Conservation (phyloP, 2,113 vertebrate species). For the Columbina picui region DNA sequence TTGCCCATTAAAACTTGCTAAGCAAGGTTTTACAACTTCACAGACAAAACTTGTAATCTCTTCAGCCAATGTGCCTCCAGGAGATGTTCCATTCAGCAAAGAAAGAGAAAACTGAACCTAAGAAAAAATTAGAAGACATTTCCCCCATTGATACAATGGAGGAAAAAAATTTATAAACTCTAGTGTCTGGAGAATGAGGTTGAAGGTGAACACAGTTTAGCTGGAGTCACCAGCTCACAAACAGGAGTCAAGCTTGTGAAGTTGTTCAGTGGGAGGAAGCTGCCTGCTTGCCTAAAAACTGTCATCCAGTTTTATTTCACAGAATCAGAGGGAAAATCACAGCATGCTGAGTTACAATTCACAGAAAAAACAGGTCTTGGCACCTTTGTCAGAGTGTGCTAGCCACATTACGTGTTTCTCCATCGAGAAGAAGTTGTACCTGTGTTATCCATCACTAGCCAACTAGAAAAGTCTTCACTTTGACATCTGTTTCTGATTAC, state of each 20-base stretch:
- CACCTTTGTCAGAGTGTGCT: not conserved
- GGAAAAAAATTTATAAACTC: not conserved
- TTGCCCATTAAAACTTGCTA: not conserved
- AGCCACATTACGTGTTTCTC: not conserved
- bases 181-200: not conserved
- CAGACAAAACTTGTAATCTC: not conserved
- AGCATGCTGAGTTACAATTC: not conserved
- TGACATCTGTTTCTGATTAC: not conserved
- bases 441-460: not conserved
- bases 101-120: not conserved
- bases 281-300: not conserved
- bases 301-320: not conserved
- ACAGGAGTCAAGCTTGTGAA: not conserved
- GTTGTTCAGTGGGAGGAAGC: not conserved
- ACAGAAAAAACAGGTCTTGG: not conserved
- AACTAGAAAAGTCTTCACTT: not conserved
- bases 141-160: not conserved
- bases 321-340: not conserved
- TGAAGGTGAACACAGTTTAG: not conserved
- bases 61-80: not conserved
- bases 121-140: not conserved
- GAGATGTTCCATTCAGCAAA: not conserved
- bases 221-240: not conserved
- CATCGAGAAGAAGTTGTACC: not conserved
- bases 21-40: not conserved